phyloP scores from a whole-genome alignment of 2,797 vertebrate species.

The Pelochelys cantorii region DNA sequence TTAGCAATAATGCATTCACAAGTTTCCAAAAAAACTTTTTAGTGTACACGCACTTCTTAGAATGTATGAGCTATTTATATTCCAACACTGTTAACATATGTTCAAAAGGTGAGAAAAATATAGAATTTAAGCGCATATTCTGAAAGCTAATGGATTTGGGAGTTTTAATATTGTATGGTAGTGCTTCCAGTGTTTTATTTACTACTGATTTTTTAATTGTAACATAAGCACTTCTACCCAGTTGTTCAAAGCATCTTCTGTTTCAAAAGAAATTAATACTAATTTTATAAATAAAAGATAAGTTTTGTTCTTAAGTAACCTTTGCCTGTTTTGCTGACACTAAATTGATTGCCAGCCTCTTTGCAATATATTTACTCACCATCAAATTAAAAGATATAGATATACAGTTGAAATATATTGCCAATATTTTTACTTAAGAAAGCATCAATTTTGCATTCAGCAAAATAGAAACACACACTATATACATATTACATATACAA shows the following conservation, averaged over 20 bases:
- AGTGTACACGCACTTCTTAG: neutral
- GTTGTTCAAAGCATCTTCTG: constrained; percentile 24
- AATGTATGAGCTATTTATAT: neutral
- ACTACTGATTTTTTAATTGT: constrained; percentile 13
- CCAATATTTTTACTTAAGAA: neutral
- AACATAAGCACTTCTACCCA: neutral
- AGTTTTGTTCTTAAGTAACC: neutral
- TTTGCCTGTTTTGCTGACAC: neutral
- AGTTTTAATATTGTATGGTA: neutral
- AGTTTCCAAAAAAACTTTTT: neutral
- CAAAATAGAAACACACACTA: neutral
- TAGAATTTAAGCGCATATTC: neutral
- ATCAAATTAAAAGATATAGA: neutral
- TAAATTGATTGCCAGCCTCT: neutral
- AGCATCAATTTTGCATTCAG: neutral
- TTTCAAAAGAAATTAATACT: constrained; percentile 38
- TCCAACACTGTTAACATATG: neutral
- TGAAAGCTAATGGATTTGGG: neutral
- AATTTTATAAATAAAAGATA: neutral
- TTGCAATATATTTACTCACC: neutral
- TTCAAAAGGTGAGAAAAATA: neutral
- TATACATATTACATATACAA: too few relatives aligned
- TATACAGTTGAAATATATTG: neutral
- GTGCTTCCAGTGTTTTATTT: neutral
- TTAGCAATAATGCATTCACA: neutral